Conservation (phyloP, 1,140 invertebrate genomes). For the Matsumurasca onukii region DNA sequence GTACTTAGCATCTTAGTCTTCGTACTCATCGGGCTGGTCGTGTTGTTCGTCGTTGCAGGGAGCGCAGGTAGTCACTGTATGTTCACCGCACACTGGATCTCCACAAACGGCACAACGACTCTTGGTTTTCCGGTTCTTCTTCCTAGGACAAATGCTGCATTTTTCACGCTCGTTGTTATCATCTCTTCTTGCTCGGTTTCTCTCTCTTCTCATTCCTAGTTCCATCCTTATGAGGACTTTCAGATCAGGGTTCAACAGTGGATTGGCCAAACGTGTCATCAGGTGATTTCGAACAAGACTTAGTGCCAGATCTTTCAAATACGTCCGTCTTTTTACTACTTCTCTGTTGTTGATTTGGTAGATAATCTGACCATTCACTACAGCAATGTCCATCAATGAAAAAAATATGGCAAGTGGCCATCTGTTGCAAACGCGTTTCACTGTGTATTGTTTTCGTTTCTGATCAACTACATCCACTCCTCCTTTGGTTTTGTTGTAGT, state of each 20-base stretch:
- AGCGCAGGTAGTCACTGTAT: neutral
- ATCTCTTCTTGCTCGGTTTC: neutral
- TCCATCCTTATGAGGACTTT: slow-evolving; percentile 5
- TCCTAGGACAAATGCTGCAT: neutral
- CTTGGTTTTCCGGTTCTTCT: neutral
- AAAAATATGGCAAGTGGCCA: neutral
- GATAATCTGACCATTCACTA: neutral
- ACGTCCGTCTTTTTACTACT: neutral
- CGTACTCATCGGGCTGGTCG: neutral
- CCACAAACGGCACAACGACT: neutral
- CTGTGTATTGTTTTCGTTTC: neutral
- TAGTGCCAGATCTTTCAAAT: neutral
- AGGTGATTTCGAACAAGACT: neutral
- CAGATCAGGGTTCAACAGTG: neutral
- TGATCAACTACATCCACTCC: too few species aligned
- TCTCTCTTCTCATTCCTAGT: neutral
- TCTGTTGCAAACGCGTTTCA: neutral
- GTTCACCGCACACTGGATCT: neutral
- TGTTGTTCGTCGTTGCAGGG: too few species aligned
- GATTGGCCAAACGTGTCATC: neutral
- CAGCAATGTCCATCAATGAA: neutral
- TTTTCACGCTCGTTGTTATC: neutral
- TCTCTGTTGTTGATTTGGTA: neutral
- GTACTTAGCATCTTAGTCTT: too few species aligned
- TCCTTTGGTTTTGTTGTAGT: too few species aligned